A percentile compares a stretch with the other conserved stretches of the same genome.
These are phyloP conservation scores for Melipona beecheii DNA, from an alignment of 2,888 invertebrate species.

Conservation along the genomic window DNA sequence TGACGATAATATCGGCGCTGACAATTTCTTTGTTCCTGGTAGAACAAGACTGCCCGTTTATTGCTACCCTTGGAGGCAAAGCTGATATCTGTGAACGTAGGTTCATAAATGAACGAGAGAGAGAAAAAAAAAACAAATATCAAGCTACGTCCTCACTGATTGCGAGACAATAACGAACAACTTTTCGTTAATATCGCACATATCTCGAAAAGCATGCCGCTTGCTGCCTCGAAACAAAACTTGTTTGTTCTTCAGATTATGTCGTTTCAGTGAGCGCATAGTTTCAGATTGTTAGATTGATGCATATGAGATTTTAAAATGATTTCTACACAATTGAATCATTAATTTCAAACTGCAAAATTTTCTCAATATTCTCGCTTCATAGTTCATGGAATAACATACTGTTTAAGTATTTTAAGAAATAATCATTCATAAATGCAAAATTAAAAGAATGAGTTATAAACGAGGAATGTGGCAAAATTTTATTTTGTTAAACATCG, in stretches of 20 bases:
- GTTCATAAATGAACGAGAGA: constrained; percentile 44
- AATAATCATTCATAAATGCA: not conserved
- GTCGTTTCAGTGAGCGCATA: no score
- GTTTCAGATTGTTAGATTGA: not conserved
- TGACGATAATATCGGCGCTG: constrained; percentile 80
- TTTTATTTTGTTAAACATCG: not conserved
- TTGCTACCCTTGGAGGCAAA: constrained; percentile 77
- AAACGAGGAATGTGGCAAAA: not conserved
- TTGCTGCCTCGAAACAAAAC: no score
- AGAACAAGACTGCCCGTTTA: constrained; percentile 78
- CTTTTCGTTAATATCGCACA: no score
- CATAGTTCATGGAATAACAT: not conserved
- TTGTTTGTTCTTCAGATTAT: no score
- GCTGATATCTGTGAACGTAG: constrained; percentile 77
- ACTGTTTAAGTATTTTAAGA: not conserved
- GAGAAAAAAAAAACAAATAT: not conserved
- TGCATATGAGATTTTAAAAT: not conserved
- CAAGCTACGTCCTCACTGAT: not conserved
- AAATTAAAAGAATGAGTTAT: not conserved
- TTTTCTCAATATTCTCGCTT: not conserved
- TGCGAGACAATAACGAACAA: no score
- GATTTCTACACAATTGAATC: not conserved
- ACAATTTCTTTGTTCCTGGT: constrained; percentile 81
- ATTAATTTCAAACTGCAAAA: not conserved
- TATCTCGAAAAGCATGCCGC: no score